A percentile compares a stretch with the other conserved stretches of the same genome.
These are phyloP conservation scores for Rutpela maculata DNA, from an alignment of 2,888 invertebrate species.

Conservation along the genomic window DNA sequence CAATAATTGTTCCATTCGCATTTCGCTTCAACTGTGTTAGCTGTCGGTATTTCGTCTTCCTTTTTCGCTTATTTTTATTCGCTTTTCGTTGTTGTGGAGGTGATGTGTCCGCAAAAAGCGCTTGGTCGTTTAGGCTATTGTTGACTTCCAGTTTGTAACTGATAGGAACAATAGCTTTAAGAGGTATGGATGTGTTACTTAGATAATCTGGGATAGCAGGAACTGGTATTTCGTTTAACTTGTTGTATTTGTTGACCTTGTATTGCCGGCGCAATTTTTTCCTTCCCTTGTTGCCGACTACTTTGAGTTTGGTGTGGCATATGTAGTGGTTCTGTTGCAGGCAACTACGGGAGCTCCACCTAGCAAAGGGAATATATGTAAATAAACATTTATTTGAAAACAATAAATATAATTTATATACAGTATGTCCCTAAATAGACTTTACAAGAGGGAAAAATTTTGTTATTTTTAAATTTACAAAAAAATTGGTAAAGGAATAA, in stretches of 20 bases:
- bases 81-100: constrained; percentile 51
- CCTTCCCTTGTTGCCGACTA: constrained; percentile 74
- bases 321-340: constrained; percentile 80
- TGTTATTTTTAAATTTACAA: too few species aligned
- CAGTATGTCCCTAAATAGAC: too few species aligned
- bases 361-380: constrained; percentile 66
- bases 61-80: constrained; percentile 67
- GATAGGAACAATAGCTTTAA: constrained; percentile 50
- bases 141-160: constrained; percentile 52
- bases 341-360: constrained; percentile 83
- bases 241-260: constrained; percentile 74
- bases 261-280: constrained; percentile 75
- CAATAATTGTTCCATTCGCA: constrained; percentile 41
- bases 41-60: constrained; percentile 69
- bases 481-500: too few species aligned
- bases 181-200: constrained; percentile 62
- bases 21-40: constrained; percentile 24
- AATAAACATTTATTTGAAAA: not conserved
- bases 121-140: constrained; percentile 51
- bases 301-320: constrained; percentile 81
- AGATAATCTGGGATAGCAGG: constrained; percentile 64
- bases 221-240: constrained; percentile 77
- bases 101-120: constrained; percentile 53
- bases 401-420: too few species aligned
- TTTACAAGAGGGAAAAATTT: too few species aligned